A percentile compares a stretch with the other conserved stretches of the same genome.
phyloP scores from a whole-genome alignment of 2,797 vertebrate genomes.

The Bufotes viridis region DNA sequence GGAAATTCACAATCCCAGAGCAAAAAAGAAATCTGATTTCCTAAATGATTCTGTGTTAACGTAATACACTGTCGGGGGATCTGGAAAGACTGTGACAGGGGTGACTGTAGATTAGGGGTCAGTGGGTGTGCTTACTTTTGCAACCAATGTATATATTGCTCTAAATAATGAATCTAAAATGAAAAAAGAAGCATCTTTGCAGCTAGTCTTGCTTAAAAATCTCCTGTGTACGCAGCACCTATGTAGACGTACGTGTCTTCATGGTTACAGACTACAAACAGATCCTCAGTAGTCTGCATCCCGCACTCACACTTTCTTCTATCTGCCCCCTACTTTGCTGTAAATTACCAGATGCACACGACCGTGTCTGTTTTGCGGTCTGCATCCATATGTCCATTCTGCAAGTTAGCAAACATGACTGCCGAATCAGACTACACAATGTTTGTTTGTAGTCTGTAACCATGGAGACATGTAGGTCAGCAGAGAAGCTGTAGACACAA shows the following conservation, averaged over 20 bases:
- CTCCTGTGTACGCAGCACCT: background rate
- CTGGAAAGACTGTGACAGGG: background rate
- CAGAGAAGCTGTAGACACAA: background rate
- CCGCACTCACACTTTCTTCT: background rate
- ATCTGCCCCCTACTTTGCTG: too few species aligned
- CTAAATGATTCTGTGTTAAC: slow-evolving; percentile 1
- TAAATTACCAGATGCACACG: too few species aligned
- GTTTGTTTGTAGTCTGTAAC: background rate
- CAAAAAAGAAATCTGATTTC: background rate
- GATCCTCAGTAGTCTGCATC: background rate
- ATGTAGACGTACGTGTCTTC: background rate
- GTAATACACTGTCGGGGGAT: background rate
- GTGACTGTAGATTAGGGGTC: background rate
- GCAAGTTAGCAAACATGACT: background rate
- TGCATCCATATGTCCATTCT: too few species aligned
- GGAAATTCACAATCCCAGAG: slow-evolving; percentile 18
- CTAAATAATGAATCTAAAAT: background rate
- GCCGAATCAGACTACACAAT: background rate
- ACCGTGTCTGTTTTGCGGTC: too few species aligned
- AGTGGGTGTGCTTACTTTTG: background rate
- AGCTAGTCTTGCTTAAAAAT: background rate
- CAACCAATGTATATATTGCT: background rate
- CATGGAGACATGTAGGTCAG: too few species aligned
- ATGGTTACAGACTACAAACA: slow-evolving; percentile 2
- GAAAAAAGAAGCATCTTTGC: background rate